A percentile compares a stretch with the other conserved stretches of the same genome.
phyloP scores from a whole-genome alignment of 2,797 vertebrate genomes.

The Gallinago nigripennis region DNA sequence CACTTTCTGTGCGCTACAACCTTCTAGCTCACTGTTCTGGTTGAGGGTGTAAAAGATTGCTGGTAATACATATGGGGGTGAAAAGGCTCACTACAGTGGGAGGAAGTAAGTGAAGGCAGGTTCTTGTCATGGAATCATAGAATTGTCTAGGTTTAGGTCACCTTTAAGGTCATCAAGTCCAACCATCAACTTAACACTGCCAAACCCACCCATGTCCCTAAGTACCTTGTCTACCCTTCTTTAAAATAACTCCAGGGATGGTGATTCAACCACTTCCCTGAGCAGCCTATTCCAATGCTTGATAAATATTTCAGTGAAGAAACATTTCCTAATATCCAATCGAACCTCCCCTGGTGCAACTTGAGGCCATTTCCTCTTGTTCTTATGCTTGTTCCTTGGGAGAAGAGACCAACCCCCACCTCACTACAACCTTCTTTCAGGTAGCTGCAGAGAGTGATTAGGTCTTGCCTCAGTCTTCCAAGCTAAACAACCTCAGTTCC shows the following conservation, averaged over 20 bases:
- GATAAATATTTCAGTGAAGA: background rate
- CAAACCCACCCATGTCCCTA: background rate
- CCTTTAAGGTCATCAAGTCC: background rate
- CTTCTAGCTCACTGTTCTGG: background rate
- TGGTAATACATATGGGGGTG: background rate
- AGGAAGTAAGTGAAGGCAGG: background rate
- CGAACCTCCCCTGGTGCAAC: background rate
- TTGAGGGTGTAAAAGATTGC: background rate
- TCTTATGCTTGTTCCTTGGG: background rate
- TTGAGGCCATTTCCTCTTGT: background rate
- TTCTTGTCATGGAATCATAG: background rate
- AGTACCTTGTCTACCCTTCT: background rate
- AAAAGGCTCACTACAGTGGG: background rate
- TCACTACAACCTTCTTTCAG: background rate
- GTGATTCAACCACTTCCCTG: background rate
- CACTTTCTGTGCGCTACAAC: background rate
- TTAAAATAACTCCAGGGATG: background rate
- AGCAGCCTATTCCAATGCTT: background rate
- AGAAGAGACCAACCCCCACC: background rate
- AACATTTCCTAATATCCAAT: background rate
- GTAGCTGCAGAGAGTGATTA: background rate
- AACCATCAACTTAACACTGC: background rate
- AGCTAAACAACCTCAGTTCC: background rate
- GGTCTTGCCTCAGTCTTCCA: background rate
- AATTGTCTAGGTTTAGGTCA: background rate